Evolutionary conservation across 2,797 vertebrate genomes (phyloP).

Genomic region (Phalloptychus januarius): DNA sequence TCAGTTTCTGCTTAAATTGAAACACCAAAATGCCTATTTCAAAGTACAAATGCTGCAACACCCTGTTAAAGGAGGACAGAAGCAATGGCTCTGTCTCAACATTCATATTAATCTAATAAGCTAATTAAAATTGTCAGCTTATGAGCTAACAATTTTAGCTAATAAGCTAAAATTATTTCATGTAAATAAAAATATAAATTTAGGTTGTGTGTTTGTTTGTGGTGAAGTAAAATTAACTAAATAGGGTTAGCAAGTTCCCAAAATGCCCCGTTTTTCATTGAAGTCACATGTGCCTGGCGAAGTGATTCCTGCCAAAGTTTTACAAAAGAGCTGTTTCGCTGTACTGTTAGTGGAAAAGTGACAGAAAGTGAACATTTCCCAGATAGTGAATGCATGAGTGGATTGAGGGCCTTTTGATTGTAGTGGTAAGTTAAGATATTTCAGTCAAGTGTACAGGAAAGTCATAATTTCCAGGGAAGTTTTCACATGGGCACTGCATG

Average conservation of each 20-base stretch:
- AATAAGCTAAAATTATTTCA: too few species aligned
- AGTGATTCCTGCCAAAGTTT: constrained; percentile 13
- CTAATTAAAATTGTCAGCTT: too few species aligned
- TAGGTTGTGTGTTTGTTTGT: not conserved
- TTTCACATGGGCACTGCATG: constrained; percentile 62
- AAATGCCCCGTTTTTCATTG: constrained; percentile 29
- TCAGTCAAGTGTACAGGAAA: constrained; percentile 27
- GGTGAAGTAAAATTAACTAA: not conserved
- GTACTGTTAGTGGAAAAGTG: not conserved
- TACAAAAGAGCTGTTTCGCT: constrained; percentile 10
- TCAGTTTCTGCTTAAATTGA: not conserved
- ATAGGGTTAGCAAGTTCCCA: constrained; percentile 10
- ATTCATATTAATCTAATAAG: not conserved
- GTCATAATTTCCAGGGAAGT: constrained; percentile 27
- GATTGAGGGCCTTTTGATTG: constrained; percentile 16
- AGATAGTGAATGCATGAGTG: not conserved
- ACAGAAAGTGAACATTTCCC: not conserved
- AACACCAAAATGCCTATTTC: not conserved
- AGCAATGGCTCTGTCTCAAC: not conserved
- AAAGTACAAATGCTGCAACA: not conserved
- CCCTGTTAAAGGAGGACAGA: not conserved
- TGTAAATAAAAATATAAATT: too few species aligned
- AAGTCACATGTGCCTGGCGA: constrained; percentile 15
- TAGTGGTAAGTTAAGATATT: constrained; percentile 38
- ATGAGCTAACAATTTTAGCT: too few species aligned